Conservation (phyloP, 2,888 invertebrate species). For the Busseola fusca region DNA sequence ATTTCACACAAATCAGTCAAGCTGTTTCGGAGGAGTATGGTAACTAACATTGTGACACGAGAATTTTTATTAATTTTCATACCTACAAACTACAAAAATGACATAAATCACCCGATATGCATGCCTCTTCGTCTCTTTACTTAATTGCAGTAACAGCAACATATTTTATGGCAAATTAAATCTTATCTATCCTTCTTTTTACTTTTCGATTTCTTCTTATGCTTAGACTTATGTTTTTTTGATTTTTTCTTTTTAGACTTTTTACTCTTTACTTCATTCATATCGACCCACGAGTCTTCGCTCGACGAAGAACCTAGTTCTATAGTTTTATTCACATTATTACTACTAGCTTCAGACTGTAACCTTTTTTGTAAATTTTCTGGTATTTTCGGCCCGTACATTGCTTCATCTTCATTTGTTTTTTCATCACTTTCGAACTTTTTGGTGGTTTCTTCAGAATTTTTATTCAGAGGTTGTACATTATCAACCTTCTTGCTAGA, state of each 20-base stretch:
- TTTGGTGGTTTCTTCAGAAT: slow-evolving; percentile 30
- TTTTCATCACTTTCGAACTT: slow-evolving; percentile 26
- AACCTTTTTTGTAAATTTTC: slow-evolving; percentile 78
- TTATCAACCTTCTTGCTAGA: slow-evolving; percentile 33
- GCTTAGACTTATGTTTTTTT: slow-evolving; percentile 83
- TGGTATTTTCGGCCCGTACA: slow-evolving; percentile 90
- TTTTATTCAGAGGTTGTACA: slow-evolving; percentile 15
- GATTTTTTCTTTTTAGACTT: slow-evolving; percentile 84
- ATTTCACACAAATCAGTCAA: no score
- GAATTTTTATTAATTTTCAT: no score
- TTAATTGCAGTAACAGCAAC: no score
- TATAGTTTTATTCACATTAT: slow-evolving; percentile 58
- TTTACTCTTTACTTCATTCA: slow-evolving; percentile 79
- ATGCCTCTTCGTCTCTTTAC: no score
- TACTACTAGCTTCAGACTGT: slow-evolving; percentile 63
- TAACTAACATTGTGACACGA: no score
- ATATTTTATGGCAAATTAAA: not conserved
- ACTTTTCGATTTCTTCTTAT: slow-evolving; percentile 82
- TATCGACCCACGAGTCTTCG: slow-evolving; percentile 88
- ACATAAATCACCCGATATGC: no score
- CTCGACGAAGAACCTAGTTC: slow-evolving; percentile 76
- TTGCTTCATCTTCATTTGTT: slow-evolving; percentile 29
- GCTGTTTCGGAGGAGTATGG: no score
- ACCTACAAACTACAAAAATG: no score
- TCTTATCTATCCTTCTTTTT: slow-evolving; percentile 80